A percentile compares a stretch with the other conserved stretches of the same genome.
Conservation (phyloP, 2,113 vertebrate species). For the Istiophorus platypterus region DNA sequence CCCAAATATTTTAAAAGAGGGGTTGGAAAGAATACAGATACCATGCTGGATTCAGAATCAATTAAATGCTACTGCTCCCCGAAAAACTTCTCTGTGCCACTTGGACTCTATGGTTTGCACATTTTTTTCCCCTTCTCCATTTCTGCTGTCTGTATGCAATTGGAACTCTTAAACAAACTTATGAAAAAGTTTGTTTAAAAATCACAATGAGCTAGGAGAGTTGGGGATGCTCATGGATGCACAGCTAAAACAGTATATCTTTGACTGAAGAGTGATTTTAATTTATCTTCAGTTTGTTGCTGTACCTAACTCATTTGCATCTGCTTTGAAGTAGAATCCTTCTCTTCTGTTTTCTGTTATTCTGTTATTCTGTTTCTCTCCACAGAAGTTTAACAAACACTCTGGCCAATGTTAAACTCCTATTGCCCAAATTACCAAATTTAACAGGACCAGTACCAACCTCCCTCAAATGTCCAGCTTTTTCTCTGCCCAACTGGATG, state of each 20-base stretch:
- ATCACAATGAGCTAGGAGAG: no score
- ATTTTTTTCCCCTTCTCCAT: no score
- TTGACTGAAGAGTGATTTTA: neutral
- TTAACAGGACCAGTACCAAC: constrained; percentile 92
- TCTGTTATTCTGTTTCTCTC: constrained; percentile 69
- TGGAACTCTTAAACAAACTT: no score
- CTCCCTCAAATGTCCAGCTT: constrained; percentile 96
- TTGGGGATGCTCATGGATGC: neutral
- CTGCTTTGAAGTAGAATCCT: neutral
- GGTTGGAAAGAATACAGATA: no score
- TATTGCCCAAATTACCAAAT: constrained; percentile 94
- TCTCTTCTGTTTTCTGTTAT: constrained; percentile 7
- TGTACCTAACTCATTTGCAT: neutral
- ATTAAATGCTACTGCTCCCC: no score
- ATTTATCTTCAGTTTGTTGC: neutral
- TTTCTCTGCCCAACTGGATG: constrained; percentile 95
- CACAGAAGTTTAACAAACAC: constrained; percentile 96
- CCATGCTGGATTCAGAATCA: no score
- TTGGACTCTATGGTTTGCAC: no score
- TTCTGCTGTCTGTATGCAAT: no score
- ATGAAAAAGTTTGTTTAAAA: no score
- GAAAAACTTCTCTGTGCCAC: no score
- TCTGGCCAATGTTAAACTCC: constrained; percentile 96
- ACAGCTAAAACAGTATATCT: neutral
- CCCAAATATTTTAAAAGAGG: no score